These are phyloP conservation scores for Fundulus diaphanus DNA, from an alignment of 2,797 vertebrate genomes.

Conservation along the genomic window DNA sequence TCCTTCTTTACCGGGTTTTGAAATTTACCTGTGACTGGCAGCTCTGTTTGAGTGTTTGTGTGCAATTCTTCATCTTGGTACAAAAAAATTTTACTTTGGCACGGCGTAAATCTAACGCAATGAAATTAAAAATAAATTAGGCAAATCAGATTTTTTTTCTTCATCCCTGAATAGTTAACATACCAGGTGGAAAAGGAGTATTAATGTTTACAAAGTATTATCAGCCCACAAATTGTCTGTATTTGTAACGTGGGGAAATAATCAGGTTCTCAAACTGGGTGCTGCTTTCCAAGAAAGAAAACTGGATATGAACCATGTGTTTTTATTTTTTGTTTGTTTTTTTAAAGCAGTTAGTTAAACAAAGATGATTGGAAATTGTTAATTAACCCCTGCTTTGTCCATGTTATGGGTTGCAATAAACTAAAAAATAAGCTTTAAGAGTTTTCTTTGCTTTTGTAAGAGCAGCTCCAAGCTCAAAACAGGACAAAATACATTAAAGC, in stretches of 20 bases:
- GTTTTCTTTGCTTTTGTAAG: neutral
- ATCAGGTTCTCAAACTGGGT: conserved; percentile 49
- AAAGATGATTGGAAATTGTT: conserved; percentile 41
- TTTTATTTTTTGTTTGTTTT: conserved; percentile 30
- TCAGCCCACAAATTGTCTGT: conserved; percentile 41
- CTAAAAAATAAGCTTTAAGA: conserved; percentile 65
- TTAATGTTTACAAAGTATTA: conserved; percentile 75
- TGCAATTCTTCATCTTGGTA: conserved; percentile 1
- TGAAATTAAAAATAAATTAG: conserved; percentile 45
- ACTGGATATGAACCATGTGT: conserved; percentile 57
- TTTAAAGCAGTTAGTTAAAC: conserved; percentile 44
- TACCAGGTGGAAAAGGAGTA: conserved; percentile 17
- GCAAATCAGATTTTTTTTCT: conserved; percentile 20
- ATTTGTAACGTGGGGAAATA: conserved; percentile 49
- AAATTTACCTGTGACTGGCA: conserved; percentile 23
- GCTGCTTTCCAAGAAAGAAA: conserved; percentile 51
- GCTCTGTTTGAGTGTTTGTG: conserved; percentile 7
- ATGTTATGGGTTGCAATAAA: conserved; percentile 78
- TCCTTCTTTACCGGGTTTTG: conserved; percentile 44
- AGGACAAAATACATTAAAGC: neutral
- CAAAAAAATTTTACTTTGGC: conserved; percentile 16
- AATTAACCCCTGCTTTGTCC: conserved; percentile 60
- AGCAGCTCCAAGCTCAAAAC: neutral
- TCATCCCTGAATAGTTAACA: conserved; percentile 35
- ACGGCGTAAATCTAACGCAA: conserved; percentile 22